Evolutionary conservation across 2,113 vertebrate genomes (phyloP).

Genomic region (Lycaon pictus): DNA sequence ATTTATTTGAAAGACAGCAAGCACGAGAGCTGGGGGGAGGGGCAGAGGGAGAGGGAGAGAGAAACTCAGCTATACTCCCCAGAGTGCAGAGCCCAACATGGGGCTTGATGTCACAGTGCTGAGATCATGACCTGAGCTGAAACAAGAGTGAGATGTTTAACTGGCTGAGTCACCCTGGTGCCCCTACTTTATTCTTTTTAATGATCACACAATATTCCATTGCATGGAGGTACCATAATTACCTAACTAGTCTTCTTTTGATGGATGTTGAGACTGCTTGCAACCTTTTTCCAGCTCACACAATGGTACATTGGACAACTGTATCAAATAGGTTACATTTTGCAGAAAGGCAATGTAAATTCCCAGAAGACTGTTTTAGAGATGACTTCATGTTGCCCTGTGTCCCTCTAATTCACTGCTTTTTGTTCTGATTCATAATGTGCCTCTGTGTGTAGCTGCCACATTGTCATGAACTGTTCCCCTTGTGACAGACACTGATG

Average conservation of each 20-base stretch:
- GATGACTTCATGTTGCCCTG: not conserved
- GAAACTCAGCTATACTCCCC: not conserved
- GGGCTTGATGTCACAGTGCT: not conserved
- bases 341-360: accelerated
- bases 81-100: not conserved
- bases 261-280: not conserved
- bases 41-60: not conserved
- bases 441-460: not conserved
- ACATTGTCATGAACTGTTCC: not conserved
- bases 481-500: not conserved
- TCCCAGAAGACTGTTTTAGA: not conserved
- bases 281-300: not conserved
- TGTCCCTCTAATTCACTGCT: not conserved
- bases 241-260: not conserved
- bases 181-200: not conserved
- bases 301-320: accelerated
- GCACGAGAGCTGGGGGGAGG: no score
- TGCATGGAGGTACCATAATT: not conserved
- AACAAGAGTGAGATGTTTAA: not conserved
- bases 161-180: accelerated
- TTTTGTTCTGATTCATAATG: not conserved
- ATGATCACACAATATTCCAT: not conserved
- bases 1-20: not conserved
- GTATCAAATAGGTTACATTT: not conserved
- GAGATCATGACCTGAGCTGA: not conserved